Evolutionary conservation across 2,888 invertebrate genomes (phyloP).

Genomic region (Dasysyrphus tricinctus): DNA sequence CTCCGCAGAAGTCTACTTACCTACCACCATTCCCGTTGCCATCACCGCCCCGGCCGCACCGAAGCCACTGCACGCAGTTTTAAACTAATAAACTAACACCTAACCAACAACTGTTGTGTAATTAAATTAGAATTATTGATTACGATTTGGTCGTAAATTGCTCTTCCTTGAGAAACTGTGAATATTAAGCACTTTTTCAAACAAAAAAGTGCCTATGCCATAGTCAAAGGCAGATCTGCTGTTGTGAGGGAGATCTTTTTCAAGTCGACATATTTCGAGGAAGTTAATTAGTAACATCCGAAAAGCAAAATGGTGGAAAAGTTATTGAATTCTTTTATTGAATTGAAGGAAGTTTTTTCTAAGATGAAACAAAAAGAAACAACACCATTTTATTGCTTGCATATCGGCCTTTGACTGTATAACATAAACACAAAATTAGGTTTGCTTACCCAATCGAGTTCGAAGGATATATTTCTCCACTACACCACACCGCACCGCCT

Average conservation of each 20-base stretch:
- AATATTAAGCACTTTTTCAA: constrained; percentile 9
- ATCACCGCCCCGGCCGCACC: background rate
- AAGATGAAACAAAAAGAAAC: background rate
- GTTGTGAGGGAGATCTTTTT: background rate
- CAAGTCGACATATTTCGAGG: background rate
- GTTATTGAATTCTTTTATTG: background rate
- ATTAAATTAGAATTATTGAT: constrained; percentile 67
- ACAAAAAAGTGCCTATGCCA: background rate
- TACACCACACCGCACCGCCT: background rate
- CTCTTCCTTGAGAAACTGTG: background rate
- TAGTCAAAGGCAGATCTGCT: background rate
- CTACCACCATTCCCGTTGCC: too few relatives aligned
- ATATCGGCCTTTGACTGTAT: background rate
- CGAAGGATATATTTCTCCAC: constrained; percentile 1
- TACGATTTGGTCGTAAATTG: constrained; percentile 40
- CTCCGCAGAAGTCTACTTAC: constrained; percentile 5
- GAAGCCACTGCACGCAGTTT: background rate
- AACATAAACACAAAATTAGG: constrained; percentile 19
- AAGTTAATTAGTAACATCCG: too few relatives aligned
- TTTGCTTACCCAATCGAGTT: constrained; percentile 39
- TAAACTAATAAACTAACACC: background rate
- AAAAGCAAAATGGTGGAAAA: too few relatives aligned
- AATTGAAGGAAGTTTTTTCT: background rate
- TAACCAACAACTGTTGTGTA: constrained; percentile 45
- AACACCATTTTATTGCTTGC: background rate